These are phyloP conservation scores for Delia radicum DNA, from an alignment of 1,140 invertebrate species.

Conservation along the genomic window DNA sequence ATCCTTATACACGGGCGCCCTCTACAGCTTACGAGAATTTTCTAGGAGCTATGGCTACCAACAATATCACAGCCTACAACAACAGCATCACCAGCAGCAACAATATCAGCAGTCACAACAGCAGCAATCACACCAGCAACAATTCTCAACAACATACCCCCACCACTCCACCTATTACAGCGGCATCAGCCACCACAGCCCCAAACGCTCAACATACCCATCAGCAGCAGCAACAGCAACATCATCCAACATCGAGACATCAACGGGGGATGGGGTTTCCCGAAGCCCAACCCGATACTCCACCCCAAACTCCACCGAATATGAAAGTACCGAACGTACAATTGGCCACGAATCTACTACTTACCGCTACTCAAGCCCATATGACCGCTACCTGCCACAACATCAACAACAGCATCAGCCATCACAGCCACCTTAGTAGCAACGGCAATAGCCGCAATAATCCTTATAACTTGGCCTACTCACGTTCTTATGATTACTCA, in stretches of 20 bases:
- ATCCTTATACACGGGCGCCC: conserved; percentile 57
- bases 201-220: conserved; percentile 24
- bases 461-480: conserved; percentile 41
- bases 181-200: conserved; percentile 18
- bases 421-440: conserved; percentile 57
- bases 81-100: conserved; percentile 36
- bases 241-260: conserved; percentile 31
- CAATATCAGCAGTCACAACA: conserved; percentile 32
- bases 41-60: conserved; percentile 56
- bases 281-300: conserved; percentile 84
- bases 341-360: conserved; percentile 59
- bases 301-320: conserved; percentile 88
- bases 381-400: conserved; percentile 61
- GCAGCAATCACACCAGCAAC: conserved; percentile 31
- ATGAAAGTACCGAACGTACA: conserved; percentile 78
- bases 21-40: conserved; percentile 60
- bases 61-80: conserved; percentile 41
- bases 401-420: conserved; percentile 43
- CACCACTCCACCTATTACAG: conserved; percentile 49
- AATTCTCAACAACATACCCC: conserved; percentile 38
- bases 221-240: conserved; percentile 34
- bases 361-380: conserved; percentile 60
- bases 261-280: conserved; percentile 71
- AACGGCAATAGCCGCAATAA: neutral
- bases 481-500: conserved; percentile 53